Evolutionary conservation across 2,797 vertebrate species (phyloP).

Genomic region (Acipenser ruthenus): DNA sequence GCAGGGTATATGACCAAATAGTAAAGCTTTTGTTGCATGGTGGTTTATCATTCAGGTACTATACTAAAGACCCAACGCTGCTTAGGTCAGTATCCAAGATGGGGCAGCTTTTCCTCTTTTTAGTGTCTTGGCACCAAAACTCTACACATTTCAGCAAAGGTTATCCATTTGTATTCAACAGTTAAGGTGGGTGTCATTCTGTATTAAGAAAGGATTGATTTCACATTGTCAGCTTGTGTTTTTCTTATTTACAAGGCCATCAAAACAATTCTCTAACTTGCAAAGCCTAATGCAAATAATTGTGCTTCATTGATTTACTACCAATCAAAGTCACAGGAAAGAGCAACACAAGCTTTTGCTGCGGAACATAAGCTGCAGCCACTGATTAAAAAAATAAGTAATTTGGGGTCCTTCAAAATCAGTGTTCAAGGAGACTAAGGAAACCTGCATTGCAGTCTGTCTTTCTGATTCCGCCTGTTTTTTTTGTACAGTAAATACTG

Average conservation of each 20-base stretch:
- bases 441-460: background rate
- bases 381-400: slow-evolving; percentile 6
- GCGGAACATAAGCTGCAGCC: background rate
- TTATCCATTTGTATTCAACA: no score
- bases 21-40: no score
- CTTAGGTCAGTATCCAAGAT: no score
- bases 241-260: slow-evolving; percentile 2
- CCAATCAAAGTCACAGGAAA: slow-evolving; percentile 6
- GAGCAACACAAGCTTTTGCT: background rate
- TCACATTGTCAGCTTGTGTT: background rate
- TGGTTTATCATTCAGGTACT: no score
- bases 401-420: background rate
- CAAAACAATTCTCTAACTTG: slow-evolving; percentile 11
- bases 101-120: no score
- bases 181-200: no score
- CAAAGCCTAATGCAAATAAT: slow-evolving; percentile 13
- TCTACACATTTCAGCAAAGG: no score
- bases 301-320: background rate
- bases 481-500: no score
- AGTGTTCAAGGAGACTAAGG: background rate
- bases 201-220: background rate
- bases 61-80: no score
- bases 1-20: no score
- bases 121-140: no score
- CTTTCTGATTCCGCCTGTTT: background rate